Base-by-base conservation (phyloP, 2,797 vertebrate species). In the Cuniculus paca region DNA sequence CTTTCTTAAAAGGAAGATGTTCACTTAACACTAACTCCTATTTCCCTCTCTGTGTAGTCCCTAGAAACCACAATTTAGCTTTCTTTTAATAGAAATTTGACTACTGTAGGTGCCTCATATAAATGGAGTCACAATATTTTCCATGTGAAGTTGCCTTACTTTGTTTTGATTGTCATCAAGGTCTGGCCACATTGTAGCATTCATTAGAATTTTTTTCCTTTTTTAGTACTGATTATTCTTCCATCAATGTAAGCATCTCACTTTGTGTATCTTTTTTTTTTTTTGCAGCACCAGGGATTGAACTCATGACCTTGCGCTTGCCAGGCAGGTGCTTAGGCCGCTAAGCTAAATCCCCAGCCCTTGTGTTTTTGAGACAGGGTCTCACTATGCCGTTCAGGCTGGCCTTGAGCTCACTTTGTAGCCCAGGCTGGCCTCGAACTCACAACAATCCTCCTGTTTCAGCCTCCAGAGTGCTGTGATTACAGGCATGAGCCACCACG, bases 251-350 rank as follows among this genome's bases (percentile, higher is more conserved):
- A 26, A 42, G 68, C 11, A 42, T 72, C 36, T 72, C 36, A 42
- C 39, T 82, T 94, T 79, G 12, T 80, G 85, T 58, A 85, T 94
- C 22, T 20, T 6, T 48, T 90, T 70, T 87, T 95, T 36, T n/a
- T n/a, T n/a, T n/a, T n/a, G n/a, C n/a, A n/a, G n/a, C n/a, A n/a
- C n/a, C n/a, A n/a, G n/a, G n/a, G n/a, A n/a, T n/a, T n/a, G n/a
- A n/a, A n/a, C n/a, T n/a, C n/a, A n/a, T n/a, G n/a, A n/a, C n/a
- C n/a, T n/a, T n/a, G n/a, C n/a, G n/a, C n/a, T n/a, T n/a, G n/a
- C n/a, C n/a, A n/a, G n/a, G n/a, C n/a, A n/a, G n/a, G n/a, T n/a
- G n/a, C n/a, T n/a, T n/a, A n/a, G n/a, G n/a, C n/a, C n/a, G n/a
- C n/a, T n/a, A n/a, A n/a, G n/a, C n/a, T n/a, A n/a, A n/a, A n/a